phyloP scores from a whole-genome alignment of 2,888 invertebrate species.

The Nomada fabriciana region DNA sequence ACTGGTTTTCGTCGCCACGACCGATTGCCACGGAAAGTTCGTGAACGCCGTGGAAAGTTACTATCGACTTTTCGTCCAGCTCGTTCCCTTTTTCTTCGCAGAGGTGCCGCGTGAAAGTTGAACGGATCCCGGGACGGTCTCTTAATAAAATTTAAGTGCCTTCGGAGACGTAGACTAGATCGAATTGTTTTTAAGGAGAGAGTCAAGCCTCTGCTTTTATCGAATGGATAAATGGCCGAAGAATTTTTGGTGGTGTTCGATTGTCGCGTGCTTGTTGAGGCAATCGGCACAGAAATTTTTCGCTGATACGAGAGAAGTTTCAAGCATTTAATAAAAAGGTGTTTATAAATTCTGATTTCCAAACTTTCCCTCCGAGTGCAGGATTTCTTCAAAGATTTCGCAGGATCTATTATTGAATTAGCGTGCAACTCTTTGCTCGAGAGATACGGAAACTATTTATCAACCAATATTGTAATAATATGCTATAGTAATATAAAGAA shows the following conservation, averaged over 20 bases:
- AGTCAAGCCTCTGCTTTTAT: not conserved
- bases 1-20: slow-evolving; percentile 39
- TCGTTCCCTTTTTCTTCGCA: not conserved
- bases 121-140: not conserved
- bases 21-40: slow-evolving; percentile 51
- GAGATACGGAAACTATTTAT: too few relatives aligned
- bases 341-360: not conserved
- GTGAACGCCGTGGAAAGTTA: slow-evolving; percentile 30
- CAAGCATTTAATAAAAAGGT: not conserved
- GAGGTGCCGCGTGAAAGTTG: not conserved
- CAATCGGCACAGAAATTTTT: not conserved
- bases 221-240: not conserved
- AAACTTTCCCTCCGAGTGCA: not conserved
- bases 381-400: too few relatives aligned
- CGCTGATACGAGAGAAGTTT: not conserved
- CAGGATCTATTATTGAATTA: too few relatives aligned
- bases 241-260: not conserved
- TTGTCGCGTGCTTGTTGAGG: not conserved
- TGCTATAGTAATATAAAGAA: too few relatives aligned
- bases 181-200: slow-evolving; percentile 5
- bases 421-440: too few relatives aligned
- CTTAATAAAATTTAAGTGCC: slow-evolving; percentile 37
- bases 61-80: slow-evolving; percentile 13
- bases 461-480: too few relatives aligned
- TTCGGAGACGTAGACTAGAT: not conserved